Conservation (phyloP, 2,113 vertebrate species). For the Cyanoramphus novaezelandiae region DNA sequence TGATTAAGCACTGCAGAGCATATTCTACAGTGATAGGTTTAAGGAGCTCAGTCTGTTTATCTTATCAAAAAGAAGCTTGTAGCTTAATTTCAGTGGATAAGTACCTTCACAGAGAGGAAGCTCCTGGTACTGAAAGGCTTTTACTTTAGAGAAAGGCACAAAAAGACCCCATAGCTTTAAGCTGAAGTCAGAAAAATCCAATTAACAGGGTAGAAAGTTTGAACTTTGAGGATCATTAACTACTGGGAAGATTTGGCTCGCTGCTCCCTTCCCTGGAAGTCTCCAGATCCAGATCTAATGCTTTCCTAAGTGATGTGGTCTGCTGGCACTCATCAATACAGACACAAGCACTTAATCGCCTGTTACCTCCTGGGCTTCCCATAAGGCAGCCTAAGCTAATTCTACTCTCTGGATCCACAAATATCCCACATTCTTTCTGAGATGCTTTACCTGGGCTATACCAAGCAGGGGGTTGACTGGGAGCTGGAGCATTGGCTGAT, state of each 20-base stretch:
- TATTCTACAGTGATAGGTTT: neutral
- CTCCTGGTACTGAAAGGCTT: neutral
- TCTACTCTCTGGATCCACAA: accelerated
- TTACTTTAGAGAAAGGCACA: neutral
- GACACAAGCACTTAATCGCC: neutral
- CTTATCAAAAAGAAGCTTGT: slow-evolving; percentile 26
- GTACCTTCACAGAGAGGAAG: neutral
- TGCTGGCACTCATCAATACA: accelerated
- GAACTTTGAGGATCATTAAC: neutral
- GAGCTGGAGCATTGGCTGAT: neutral
- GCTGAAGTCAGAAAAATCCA: neutral
- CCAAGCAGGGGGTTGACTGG: accelerated
- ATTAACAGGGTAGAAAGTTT: neutral
- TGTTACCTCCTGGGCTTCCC: neutral
- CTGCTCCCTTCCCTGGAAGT: accelerated
- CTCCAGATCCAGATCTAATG: neutral
- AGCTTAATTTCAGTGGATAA: slow-evolving; percentile 29
- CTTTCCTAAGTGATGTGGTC: accelerated
- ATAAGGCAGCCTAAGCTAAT: accelerated
- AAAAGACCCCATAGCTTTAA: neutral
- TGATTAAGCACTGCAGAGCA: neutral
- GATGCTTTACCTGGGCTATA: neutral
- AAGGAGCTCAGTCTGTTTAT: slow-evolving; percentile 19
- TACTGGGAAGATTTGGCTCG: accelerated
- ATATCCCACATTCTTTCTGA: accelerated